Evolutionary conservation across 2,888 invertebrate genomes (phyloP).

Genomic region (Endomychus coccineus): DNA sequence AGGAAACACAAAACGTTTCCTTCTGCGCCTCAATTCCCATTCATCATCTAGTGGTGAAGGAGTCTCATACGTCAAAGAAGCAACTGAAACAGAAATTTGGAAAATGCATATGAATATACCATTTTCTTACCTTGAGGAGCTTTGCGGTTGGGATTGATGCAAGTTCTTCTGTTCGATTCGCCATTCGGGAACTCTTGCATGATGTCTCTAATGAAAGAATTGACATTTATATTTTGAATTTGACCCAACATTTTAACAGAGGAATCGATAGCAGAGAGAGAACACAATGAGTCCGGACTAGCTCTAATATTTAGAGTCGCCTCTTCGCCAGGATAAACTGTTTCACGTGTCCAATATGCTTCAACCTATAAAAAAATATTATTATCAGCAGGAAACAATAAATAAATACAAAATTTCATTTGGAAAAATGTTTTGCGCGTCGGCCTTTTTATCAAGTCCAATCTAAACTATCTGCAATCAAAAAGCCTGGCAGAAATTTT

Average conservation of each 20-base stretch:
- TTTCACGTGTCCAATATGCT: constrained; percentile 44
- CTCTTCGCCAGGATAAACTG: constrained; percentile 46
- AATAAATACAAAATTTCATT: constrained; percentile 8
- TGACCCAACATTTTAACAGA: constrained; percentile 45
- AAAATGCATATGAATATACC: background rate
- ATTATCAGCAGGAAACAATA: constrained; percentile 3
- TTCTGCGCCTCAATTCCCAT: constrained; percentile 24
- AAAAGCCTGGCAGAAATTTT: too few relatives aligned
- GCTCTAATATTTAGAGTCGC: constrained; percentile 47
- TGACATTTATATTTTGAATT: constrained; percentile 23
- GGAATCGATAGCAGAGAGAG: constrained; percentile 52
- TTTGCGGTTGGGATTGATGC: constrained; percentile 25
- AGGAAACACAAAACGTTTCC: constrained; percentile 29
- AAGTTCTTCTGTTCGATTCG: constrained; percentile 27
- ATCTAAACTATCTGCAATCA: too few relatives aligned
- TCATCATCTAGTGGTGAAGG: constrained; percentile 8
- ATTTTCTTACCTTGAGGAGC: constrained; percentile 22
- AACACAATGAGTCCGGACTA: constrained; percentile 50
- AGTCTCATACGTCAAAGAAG: constrained; percentile 12
- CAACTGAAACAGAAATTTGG: constrained; percentile 3
- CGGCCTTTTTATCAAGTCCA: too few relatives aligned
- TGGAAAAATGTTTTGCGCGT: constrained; percentile 1
- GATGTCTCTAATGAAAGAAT: constrained; percentile 28
- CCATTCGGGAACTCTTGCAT: constrained; percentile 25
- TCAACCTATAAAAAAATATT: constrained; percentile 32